These are phyloP conservation scores for Drosophila anomalata DNA, from an alignment of 2,888 invertebrate genomes.

Conservation along the genomic window DNA sequence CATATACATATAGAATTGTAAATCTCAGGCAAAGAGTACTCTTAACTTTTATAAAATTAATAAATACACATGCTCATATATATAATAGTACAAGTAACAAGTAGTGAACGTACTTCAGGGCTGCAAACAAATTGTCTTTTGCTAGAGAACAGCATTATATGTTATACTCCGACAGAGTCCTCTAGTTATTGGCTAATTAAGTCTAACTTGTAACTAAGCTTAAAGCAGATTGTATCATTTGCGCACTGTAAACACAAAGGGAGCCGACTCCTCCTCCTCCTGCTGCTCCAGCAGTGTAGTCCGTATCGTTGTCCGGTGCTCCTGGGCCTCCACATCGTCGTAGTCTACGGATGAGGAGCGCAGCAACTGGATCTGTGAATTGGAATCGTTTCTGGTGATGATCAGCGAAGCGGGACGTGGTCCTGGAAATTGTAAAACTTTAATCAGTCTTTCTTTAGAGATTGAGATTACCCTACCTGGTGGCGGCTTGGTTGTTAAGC, in stretches of 20 bases:
- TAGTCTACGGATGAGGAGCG: constrained; percentile 83
- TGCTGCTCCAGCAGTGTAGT: constrained; percentile 76
- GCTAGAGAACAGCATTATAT: constrained; percentile 16
- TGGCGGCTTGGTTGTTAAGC: constrained; percentile 71
- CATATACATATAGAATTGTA: constrained; percentile 4
- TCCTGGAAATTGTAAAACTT: constrained; percentile 60
- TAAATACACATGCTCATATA: constrained; percentile 33
- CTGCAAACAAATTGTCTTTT: constrained; percentile 33
- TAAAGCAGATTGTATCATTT: constrained; percentile 72
- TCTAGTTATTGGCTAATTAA: constrained; percentile 29
- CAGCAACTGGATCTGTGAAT: constrained; percentile 82
- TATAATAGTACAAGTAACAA: constrained; percentile 18
- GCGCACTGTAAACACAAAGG: constrained; percentile 81
- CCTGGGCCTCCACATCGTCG: constrained; percentile 83
- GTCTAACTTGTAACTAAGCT: constrained; percentile 35
- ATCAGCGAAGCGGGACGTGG: constrained; percentile 83
- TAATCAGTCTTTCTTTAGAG: not conserved
- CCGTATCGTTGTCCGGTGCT: constrained; percentile 57
- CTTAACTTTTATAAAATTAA: constrained; percentile 33
- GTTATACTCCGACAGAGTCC: constrained; percentile 4
- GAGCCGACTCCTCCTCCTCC: constrained; percentile 83
- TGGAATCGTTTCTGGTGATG: constrained; percentile 81
- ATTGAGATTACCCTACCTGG: constrained; percentile 64
- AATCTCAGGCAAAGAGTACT: constrained; percentile 9
- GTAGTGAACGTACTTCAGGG: constrained; percentile 8